Evolutionary conservation across 2,113 vertebrate species (phyloP).

Genomic region (Synodontis membranacea): DNA sequence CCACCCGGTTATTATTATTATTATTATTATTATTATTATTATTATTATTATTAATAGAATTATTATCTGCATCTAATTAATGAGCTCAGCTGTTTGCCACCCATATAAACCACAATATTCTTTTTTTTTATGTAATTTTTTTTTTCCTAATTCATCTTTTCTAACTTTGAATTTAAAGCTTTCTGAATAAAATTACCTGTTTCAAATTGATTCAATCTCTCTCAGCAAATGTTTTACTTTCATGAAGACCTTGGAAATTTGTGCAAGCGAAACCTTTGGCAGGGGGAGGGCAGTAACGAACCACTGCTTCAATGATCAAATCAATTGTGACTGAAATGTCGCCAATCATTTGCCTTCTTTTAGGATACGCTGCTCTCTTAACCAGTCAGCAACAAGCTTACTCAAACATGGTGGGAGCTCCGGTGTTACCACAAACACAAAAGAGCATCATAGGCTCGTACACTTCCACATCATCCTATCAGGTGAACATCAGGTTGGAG

Average conservation of each 20-base stretch:
- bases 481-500: conserved; percentile 64
- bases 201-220: not conserved
- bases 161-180: not conserved
- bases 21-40: not conserved
- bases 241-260: not conserved
- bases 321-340: not conserved
- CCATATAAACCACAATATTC: not conserved
- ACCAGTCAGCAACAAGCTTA: conserved; percentile 79
- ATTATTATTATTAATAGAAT: not conserved
- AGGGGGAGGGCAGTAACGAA: conserved; percentile 20
- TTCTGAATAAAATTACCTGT: not conserved
- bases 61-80: not conserved
- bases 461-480: conserved; percentile 85
- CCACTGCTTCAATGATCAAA: not conserved
- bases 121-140: not conserved
- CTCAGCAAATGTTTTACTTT: not conserved
- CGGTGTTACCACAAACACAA: conserved; percentile 81
- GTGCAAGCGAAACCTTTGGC: not conserved
- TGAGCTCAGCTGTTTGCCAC: not conserved
- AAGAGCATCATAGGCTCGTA: conserved; percentile 85
- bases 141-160: not conserved
- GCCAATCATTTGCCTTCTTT: conserved; percentile 24
- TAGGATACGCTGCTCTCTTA: conserved; percentile 82
- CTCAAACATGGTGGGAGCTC: conserved; percentile 80
- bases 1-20: too few relatives aligned